These are phyloP conservation scores for Carposina sasakii DNA, from an alignment of 1,140 invertebrate genomes.

Conservation along the genomic window DNA sequence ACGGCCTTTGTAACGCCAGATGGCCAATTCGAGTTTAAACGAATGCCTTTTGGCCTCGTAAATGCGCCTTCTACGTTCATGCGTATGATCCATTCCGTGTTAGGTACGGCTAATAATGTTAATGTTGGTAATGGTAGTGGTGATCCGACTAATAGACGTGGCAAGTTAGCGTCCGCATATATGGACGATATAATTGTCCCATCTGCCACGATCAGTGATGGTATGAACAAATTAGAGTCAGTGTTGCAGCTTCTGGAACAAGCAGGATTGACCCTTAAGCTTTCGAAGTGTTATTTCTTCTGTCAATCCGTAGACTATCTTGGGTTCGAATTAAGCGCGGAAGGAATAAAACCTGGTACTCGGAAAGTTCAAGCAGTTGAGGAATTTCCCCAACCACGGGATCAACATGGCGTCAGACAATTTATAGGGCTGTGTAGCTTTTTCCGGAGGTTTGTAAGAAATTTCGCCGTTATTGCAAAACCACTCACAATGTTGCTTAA, in stretches of 20 bases:
- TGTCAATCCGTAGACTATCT: not conserved
- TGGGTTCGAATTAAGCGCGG: not conserved
- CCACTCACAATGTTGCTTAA: conserved; percentile 28
- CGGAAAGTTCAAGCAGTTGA: not conserved
- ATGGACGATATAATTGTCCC: not conserved
- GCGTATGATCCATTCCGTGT: no score
- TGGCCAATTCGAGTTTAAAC: not conserved
- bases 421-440: conserved; percentile 15
- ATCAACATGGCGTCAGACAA: not conserved
- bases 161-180: not conserved
- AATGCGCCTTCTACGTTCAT: no score
- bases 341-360: not conserved
- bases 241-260: not conserved
- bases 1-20: conserved; percentile 28
- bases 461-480: conserved; percentile 20
- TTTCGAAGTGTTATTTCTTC: not conserved
- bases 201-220: not conserved
- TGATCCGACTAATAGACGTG: no score
- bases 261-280: not conserved
- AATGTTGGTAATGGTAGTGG: no score
- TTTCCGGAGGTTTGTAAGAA: conserved; percentile 29
- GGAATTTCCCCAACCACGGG: not conserved
- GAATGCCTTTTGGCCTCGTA: not conserved
- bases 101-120: no score
- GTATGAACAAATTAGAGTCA: not conserved